Conservation (phyloP, 1,140 invertebrate genomes). For the Drosophila watanabei region DNA sequence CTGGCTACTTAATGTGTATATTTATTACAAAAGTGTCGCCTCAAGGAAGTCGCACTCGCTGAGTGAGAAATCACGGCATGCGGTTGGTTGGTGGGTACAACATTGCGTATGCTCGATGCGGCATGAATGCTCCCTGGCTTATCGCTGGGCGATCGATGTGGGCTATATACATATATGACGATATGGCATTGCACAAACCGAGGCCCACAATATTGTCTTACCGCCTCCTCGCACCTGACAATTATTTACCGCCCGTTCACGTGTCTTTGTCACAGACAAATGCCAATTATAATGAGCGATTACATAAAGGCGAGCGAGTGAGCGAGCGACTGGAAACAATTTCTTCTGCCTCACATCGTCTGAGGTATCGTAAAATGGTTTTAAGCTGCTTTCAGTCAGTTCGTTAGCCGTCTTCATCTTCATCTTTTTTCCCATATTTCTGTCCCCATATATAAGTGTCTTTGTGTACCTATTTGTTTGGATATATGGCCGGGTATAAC, state of each 20-base stretch:
- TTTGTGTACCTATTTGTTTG: background rate
- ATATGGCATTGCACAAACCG: slow-evolving; percentile 40
- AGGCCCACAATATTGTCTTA: slow-evolving; percentile 37
- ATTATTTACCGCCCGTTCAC: slow-evolving; percentile 4
- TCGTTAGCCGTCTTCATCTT: slow-evolving; percentile 50
- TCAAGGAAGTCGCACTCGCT: slow-evolving; percentile 19
- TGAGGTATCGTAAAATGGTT: slow-evolving; percentile 55
- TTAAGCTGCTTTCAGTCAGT: slow-evolving; percentile 63
- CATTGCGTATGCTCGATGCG: slow-evolving; percentile 77
- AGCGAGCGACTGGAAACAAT: slow-evolving; percentile 39
- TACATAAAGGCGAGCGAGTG: slow-evolving; percentile 65
- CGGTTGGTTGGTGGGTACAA: slow-evolving; percentile 19
- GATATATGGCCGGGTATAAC: slow-evolving; percentile 7
- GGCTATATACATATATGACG: slow-evolving; percentile 4
- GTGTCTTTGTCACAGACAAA: slow-evolving; percentile 75
- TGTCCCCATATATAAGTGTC: background rate
- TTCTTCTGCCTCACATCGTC: slow-evolving; percentile 54
- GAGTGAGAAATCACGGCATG: slow-evolving; percentile 33
- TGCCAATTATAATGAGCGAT: slow-evolving; percentile 81
- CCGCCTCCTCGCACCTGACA: slow-evolving; percentile 10
- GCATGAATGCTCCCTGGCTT: slow-evolving; percentile 59
- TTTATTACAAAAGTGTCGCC: background rate
- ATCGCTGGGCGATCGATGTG: slow-evolving; percentile 55
- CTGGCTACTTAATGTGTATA: background rate
- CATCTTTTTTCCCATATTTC: slow-evolving; percentile 21